Evolutionary conservation across 2,888 invertebrate species (phyloP), one percentile per base, ranked within the genome.

Genomic region (Perdita meconis): DNA sequence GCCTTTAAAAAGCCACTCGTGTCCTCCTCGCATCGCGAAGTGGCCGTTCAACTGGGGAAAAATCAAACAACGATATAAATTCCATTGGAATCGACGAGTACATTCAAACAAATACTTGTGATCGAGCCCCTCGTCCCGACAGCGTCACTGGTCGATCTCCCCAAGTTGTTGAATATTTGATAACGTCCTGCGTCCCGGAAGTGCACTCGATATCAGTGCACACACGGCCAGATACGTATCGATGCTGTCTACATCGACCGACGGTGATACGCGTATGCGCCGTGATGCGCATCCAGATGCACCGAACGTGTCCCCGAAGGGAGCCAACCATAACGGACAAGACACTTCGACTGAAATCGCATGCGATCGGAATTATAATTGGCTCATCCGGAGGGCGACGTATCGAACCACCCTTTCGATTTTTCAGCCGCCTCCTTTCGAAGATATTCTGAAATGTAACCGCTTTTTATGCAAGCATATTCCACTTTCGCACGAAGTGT

Each of bases 151-250:
- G 40, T 36, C 69, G 53, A 63, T 64, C 78, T 63, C 65, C 55
- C 59, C 56, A 55, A 70, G 40, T 81, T 65, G 81, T 77, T 81
- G 81, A 81, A 82, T 83, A 82, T 86, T 86, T 86, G 85, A 86
- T 86, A 82, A 70, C 83, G 80, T 87, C 71, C 72, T 81, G 79
- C 74, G 81, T 69, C 60, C 85, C 76, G 69, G 85, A 85, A 85
- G 80, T 85, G 81, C 71, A 78, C 81, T 84, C 61, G 64, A 74
- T 85, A 81, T 84, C 83, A 67, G 63, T 72, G 72, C 66, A 75
- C 71, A 81, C 22, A 47, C 69, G 66, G 56, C 63, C 56, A 76
- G 78, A 81, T 84, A 76, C 63, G 69, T 83, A 80, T 81, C 81
- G 76, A 24, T 72, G 55, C 61, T 73, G 73, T 70, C 84, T 59